Conservation (phyloP, 1,140 invertebrate genomes). For the Bicyclus anynana region DNA sequence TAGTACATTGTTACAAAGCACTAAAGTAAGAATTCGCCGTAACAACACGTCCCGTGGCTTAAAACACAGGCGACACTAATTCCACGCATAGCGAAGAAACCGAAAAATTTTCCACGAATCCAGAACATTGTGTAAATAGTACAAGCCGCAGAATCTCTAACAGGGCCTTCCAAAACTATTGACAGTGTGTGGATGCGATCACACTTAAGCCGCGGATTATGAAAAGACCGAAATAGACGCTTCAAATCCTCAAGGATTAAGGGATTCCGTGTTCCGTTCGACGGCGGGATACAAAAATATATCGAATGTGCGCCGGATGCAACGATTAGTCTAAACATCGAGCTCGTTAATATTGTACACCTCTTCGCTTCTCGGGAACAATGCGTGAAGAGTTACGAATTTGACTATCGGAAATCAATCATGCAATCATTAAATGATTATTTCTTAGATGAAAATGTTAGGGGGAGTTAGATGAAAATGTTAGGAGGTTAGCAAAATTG, state of each 20-base stretch:
- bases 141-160: slow-evolving; percentile 67
- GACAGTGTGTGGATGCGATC: slow-evolving; percentile 76
- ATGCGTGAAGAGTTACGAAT: neutral
- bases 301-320: slow-evolving; percentile 69
- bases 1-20: slow-evolving; percentile 14
- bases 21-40: slow-evolving; percentile 29
- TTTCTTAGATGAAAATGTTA: too few relatives aligned
- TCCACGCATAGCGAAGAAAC: slow-evolving; percentile 57
- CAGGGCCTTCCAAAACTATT: slow-evolving; percentile 72
- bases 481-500: too few relatives aligned
- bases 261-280: slow-evolving; percentile 72
- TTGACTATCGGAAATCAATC: neutral
- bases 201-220: slow-evolving; percentile 73
- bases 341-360: slow-evolving; percentile 59
- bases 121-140: slow-evolving; percentile 58
- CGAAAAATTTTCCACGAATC: slow-evolving; percentile 61
- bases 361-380: slow-evolving; percentile 29
- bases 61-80: slow-evolving; percentile 34
- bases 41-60: slow-evolving; percentile 53
- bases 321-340: slow-evolving; percentile 71
- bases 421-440: too few relatives aligned
- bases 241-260: slow-evolving; percentile 73
- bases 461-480: too few relatives aligned
- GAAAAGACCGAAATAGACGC: slow-evolving; percentile 75
- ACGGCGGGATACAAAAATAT: slow-evolving; percentile 72